Evolutionary conservation across 2,888 invertebrate species (phyloP).

Genomic region (Nymphalis polychloros): DNA sequence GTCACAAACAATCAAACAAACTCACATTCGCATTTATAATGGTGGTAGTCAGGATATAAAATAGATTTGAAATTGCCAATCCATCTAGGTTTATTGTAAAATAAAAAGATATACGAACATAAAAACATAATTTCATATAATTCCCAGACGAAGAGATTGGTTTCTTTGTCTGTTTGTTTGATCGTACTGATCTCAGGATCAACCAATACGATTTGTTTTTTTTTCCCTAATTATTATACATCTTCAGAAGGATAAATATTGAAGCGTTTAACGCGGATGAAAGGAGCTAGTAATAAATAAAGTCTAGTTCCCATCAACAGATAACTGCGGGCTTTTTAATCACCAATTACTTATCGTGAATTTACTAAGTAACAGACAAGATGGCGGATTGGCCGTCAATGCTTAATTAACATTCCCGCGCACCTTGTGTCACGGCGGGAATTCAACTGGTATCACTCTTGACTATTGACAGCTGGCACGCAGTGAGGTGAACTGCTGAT

Average conservation of each 20-base stretch:
- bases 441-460: conserved; percentile 45
- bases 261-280: neutral
- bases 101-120: no score
- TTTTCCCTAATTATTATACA: no score
- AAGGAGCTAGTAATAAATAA: neutral
- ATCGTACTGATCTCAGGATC: no score
- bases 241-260: neutral
- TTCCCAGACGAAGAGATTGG: no score
- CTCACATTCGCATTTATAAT: no score
- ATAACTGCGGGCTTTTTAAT: conserved; percentile 17
- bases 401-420: conserved; percentile 63
- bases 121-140: no score
- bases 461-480: conserved; percentile 36
- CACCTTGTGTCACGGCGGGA: conserved; percentile 68
- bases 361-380: conserved; percentile 40
- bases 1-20: no score
- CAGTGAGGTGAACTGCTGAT: conserved; percentile 6
- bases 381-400: conserved; percentile 55
- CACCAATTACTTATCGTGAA: conserved; percentile 33
- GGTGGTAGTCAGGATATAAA: no score
- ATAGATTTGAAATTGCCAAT: no score
- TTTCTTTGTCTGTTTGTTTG: no score
- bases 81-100: no score
- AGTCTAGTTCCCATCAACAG: neutral
- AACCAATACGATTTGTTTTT: no score